phyloP scores from a whole-genome alignment of 2,797 vertebrate genomes.

The Microctenopoma lineatum region DNA sequence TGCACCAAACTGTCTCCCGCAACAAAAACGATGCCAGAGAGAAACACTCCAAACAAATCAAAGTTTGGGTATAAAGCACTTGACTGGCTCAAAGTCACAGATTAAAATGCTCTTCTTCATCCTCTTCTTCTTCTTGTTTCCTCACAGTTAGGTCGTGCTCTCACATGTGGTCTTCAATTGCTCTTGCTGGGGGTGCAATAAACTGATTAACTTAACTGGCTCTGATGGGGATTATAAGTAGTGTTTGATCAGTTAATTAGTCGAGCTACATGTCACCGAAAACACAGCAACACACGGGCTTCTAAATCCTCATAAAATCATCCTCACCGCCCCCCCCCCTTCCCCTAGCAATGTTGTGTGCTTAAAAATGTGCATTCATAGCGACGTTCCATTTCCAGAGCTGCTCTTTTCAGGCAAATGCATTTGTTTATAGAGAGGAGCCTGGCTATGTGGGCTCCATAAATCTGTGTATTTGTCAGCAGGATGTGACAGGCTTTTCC shows the following conservation, averaged over 20 bases:
- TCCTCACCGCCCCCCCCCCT: slow-evolving; percentile 44
- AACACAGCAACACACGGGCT: slow-evolving; percentile 37
- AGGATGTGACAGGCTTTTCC: slow-evolving; percentile 81
- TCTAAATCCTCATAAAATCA: slow-evolving; percentile 60
- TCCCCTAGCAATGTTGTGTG: slow-evolving; percentile 26
- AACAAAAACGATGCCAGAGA: slow-evolving; percentile 42
- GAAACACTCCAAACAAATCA: slow-evolving; percentile 67
- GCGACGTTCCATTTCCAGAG: slow-evolving; percentile 69
- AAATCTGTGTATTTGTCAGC: slow-evolving; percentile 84
- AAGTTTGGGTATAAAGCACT: slow-evolving; percentile 57
- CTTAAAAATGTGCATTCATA: slow-evolving; percentile 69
- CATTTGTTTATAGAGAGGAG: slow-evolving; percentile 78
- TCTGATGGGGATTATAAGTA: slow-evolving; percentile 67
- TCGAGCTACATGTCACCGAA: slow-evolving; percentile 56
- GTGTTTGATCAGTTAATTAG: slow-evolving; percentile 77
- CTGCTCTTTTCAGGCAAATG: slow-evolving; percentile 77
- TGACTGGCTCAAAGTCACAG: slow-evolving; percentile 45
- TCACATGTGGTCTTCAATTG: slow-evolving; percentile 49
- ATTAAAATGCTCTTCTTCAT: slow-evolving; percentile 34
- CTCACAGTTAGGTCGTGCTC: slow-evolving; percentile 66
- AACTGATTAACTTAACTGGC: slow-evolving; percentile 69
- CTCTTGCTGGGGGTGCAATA: slow-evolving; percentile 46
- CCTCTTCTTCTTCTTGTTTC: not conserved
- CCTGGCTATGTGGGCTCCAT: slow-evolving; percentile 77
- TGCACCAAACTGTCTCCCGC: slow-evolving; percentile 64